Evolutionary conservation across 1,140 invertebrate genomes (phyloP), one percentile per base, ranked within the genome.

Genomic region (Amyelois transitella): DNA sequence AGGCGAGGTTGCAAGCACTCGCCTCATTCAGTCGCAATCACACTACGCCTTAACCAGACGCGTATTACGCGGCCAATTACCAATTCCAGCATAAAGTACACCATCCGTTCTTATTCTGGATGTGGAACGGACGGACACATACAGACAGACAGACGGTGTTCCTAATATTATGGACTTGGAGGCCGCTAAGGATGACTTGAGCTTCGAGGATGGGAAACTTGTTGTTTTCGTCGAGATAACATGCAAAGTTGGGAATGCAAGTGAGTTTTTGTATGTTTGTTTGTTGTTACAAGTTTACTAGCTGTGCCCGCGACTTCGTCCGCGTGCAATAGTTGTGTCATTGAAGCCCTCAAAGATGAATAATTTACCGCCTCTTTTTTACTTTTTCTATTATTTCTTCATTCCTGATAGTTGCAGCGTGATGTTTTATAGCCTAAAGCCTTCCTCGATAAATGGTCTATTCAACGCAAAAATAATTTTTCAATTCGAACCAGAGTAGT

Each of bases 91-190:
- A 20, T 61, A 56, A 56, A 28, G 28, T 14, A 38, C n/a, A 19
- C 18, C 55, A 22, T 57, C 55, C 55, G 55, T 18, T 52, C 55
- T 47, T 19, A 38, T 51, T 55, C 53, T n/a, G 22, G 51, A 38
- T 38, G 32, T 38, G 12, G 32, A 38, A 38, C n/a, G 4, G 17
- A n/a, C 7, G 10, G 25, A 12, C 12, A 28, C 25, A 32, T n/a
- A n/a, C n/a, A n/a, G n/a, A n/a, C n/a, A 32, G 12, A 32, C 28
- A 32, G 28, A 10, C 4, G 17, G 32, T 57, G 38, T 51, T 19
- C 18, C 2, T 20, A 17, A 32, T 19, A 64, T 59, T 68, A 85
- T 85, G 81, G 73, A 85, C 57, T 53, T 81, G 38, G 77, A 85
- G 64, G 52, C 55, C 10, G 69, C 52, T 10, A 75, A 72, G 62